phyloP scores from a whole-genome alignment of 2,113 vertebrate species.

The Oncorhynchus nerka region DNA sequence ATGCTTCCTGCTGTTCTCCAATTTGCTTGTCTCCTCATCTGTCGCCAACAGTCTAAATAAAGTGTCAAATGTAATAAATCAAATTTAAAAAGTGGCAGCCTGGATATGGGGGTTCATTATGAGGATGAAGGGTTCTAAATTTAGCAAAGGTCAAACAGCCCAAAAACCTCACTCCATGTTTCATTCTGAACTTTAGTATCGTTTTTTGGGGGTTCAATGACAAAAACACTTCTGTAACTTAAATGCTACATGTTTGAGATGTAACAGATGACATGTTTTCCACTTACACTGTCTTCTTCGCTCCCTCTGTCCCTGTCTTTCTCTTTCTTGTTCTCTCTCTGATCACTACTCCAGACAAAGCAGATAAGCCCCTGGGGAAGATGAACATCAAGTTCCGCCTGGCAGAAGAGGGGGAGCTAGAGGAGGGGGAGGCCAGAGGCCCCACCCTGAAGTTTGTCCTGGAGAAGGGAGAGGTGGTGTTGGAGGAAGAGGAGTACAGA shows the following conservation, averaged over 20 bases:
- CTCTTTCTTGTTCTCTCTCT: not conserved
- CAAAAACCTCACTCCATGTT: no score
- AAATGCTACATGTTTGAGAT: no score
- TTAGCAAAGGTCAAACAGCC: no score
- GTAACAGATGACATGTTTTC: no score
- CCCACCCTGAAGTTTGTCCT: constrained; percentile 69
- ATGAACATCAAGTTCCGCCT: constrained; percentile 76
- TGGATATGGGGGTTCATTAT: no score
- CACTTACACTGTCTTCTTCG: not conserved
- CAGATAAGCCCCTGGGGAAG: constrained; percentile 47
- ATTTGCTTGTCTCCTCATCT: no score
- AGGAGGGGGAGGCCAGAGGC: constrained; percentile 28
- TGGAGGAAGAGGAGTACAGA: constrained; percentile 38
- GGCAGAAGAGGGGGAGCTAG: constrained; percentile 62
- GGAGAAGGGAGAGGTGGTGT: constrained; percentile 48
- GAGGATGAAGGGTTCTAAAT: no score
- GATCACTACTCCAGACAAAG: constrained; percentile 52
- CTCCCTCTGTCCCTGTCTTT: not conserved
- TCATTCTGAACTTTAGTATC: no score
- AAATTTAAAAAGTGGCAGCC: no score
- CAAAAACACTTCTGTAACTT: no score
- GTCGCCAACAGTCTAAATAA: not conserved
- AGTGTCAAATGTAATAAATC: no score
- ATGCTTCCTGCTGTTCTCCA: not conserved
- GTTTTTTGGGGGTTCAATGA: no score